A percentile compares a stretch with the other conserved stretches of the same genome.
Evolutionary conservation across 2,113 vertebrate species (phyloP).

Genomic region (Genyomyrus donnyi): DNA sequence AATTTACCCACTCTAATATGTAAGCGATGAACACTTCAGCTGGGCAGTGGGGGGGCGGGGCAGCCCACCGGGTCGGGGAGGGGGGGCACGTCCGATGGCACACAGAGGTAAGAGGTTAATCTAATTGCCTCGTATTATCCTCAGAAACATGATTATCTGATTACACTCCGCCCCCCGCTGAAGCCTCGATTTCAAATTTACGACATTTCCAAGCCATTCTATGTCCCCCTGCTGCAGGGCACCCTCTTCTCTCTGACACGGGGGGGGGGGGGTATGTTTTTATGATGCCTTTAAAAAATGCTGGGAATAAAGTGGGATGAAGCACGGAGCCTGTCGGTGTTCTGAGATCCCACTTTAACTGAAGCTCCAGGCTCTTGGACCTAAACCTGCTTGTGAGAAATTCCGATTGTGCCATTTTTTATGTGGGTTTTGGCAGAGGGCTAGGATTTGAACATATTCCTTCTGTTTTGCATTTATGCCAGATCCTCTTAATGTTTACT

Average conservation of each 20-base stretch:
- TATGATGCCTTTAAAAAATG: background rate
- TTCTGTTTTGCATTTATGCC: background rate
- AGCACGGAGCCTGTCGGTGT: background rate
- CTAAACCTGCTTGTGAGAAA: background rate
- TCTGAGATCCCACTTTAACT: background rate
- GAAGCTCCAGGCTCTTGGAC: background rate
- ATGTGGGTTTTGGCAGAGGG: background rate
- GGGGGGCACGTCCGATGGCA: constrained; percentile 18
- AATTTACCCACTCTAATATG: constrained; percentile 27
- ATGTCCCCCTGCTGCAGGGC: background rate
- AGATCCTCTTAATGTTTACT: background rate
- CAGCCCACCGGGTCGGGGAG: background rate
- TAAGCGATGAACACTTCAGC: constrained; percentile 20
- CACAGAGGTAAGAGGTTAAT: constrained; percentile 22
- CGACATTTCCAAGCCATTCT: background rate
- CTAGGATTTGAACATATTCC: background rate
- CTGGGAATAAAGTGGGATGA: background rate
- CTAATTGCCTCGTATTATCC: constrained; percentile 13
- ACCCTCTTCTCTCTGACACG: background rate
- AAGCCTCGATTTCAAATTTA: background rate
- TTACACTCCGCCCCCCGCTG: background rate
- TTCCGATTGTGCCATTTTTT: background rate
- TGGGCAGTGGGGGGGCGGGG: background rate
- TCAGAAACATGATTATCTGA: constrained; percentile 22
- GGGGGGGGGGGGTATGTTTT: background rate